phyloP scores from a whole-genome alignment of 2,888 invertebrate species.

The Diogma glabrata region DNA sequence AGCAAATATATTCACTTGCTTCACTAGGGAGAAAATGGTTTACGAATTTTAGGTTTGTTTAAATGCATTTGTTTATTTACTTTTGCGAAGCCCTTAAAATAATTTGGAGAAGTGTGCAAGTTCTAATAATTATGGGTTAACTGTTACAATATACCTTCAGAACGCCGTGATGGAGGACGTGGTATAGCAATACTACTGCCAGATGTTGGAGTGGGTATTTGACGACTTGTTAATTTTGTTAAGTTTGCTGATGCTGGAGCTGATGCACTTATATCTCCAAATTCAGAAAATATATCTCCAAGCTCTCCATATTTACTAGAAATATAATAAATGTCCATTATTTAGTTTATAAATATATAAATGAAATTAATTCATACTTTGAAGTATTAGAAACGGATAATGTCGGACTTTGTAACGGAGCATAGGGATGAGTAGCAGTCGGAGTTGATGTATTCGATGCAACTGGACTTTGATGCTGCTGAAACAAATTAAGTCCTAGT shows the following conservation, averaged over 20 bases:
- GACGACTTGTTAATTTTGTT: constrained; percentile 37
- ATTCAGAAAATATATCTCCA: constrained; percentile 74
- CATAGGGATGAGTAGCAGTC: constrained; percentile 61
- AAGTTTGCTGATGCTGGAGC: constrained; percentile 45
- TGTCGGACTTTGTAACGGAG: constrained; percentile 65
- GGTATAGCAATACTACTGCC: constrained; percentile 68
- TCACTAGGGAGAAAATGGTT: too few relatives aligned
- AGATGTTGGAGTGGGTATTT: constrained; percentile 70
- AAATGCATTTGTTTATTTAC: too few relatives aligned
- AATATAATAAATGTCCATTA: not conserved
- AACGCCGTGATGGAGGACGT: constrained; percentile 76
- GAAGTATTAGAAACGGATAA: constrained; percentile 57
- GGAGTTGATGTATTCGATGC: constrained; percentile 56
- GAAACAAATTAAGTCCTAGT: constrained; percentile 61
- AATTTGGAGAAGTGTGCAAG: too few relatives aligned
- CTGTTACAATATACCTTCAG: too few relatives aligned
- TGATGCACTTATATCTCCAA: constrained; percentile 61
- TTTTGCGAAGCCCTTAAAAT: too few relatives aligned
- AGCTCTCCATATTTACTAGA: constrained; percentile 42
- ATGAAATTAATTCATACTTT: constrained; percentile 34
- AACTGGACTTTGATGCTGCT: constrained; percentile 59
- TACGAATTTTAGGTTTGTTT: too few relatives aligned
- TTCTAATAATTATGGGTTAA: too few relatives aligned
- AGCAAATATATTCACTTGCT: too few relatives aligned
- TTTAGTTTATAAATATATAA: not conserved